phyloP scores from a whole-genome alignment of 2,113 vertebrate genomes.

The Odobenus rosmarus region DNA sequence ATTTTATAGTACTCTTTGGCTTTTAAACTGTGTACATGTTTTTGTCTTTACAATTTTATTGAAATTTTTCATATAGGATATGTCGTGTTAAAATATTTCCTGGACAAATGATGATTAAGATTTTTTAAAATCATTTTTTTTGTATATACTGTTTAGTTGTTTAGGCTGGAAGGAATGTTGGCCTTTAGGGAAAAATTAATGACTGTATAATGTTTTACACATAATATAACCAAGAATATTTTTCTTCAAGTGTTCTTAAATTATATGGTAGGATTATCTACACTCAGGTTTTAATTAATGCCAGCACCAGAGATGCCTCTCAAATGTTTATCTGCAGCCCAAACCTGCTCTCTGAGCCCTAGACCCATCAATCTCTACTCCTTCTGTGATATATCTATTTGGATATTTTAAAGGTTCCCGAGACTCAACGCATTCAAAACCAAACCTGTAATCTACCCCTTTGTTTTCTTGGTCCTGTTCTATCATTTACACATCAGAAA shows the following conservation, averaged over 20 bases:
- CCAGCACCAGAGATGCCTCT: neutral
- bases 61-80: neutral
- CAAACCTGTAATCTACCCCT: neutral
- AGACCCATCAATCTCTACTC: neutral
- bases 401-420: neutral
- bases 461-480: neutral
- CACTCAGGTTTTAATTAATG: neutral
- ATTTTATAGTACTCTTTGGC: neutral
- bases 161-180: neutral
- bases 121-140: neutral
- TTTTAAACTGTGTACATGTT: neutral
- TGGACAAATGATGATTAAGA: neutral
- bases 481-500: neutral
- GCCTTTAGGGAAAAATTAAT: neutral
- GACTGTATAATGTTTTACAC: neutral
- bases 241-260: neutral
- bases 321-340: neutral
- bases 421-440: neutral
- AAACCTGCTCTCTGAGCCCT: neutral
- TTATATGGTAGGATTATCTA: neutral
- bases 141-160: neutral
- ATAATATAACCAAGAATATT: neutral
- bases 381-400: neutral
- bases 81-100: neutral
- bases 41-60: constrained; percentile 5